Evolutionary conservation across 2,113 vertebrate species (phyloP).

Genomic region (Peromyscus leucopus): DNA sequence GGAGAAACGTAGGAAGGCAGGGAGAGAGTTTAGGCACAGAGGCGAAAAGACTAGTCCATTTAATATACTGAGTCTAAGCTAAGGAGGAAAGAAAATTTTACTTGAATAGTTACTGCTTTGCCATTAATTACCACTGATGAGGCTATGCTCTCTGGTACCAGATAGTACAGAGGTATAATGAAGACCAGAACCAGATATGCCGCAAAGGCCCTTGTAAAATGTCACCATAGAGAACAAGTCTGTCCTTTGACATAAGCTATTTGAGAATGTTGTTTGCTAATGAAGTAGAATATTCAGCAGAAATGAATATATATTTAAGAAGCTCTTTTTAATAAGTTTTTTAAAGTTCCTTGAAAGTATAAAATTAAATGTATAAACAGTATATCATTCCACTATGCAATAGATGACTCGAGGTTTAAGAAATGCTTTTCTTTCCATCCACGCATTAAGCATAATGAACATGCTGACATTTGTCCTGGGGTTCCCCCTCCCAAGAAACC

Average conservation of each 20-base stretch:
- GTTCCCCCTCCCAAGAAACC: not conserved
- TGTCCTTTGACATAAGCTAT: not conserved
- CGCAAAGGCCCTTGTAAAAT: slow-evolving; percentile 26
- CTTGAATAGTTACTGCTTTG: slow-evolving; percentile 10
- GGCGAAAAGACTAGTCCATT: slow-evolving; percentile 19
- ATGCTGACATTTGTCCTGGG: not conserved
- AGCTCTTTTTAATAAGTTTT: not conserved
- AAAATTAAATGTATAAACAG: slow-evolving; percentile 21
- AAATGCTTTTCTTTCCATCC: slow-evolving; percentile 1
- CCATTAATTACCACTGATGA: not conserved
- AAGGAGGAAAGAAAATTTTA: not conserved
- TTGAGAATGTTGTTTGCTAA: slow-evolving; percentile 17
- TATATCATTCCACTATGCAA: not conserved
- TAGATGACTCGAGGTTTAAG: slow-evolving; percentile 3
- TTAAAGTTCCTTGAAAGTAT: not conserved
- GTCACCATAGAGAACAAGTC: not conserved
- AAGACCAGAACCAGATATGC: not conserved
- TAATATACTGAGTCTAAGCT: not conserved
- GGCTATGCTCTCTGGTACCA: not conserved
- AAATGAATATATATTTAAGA: not conserved
- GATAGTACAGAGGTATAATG: not conserved
- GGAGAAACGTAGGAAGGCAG: slow-evolving; percentile 18
- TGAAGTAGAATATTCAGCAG: not conserved
- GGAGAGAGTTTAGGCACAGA: not conserved
- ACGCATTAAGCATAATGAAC: not conserved